Percentiles rank a stretch among this genome's conserved stretches.
phyloP scores from a whole-genome alignment of 2,113 vertebrate species.

The Nothoprocta pentlandii region DNA sequence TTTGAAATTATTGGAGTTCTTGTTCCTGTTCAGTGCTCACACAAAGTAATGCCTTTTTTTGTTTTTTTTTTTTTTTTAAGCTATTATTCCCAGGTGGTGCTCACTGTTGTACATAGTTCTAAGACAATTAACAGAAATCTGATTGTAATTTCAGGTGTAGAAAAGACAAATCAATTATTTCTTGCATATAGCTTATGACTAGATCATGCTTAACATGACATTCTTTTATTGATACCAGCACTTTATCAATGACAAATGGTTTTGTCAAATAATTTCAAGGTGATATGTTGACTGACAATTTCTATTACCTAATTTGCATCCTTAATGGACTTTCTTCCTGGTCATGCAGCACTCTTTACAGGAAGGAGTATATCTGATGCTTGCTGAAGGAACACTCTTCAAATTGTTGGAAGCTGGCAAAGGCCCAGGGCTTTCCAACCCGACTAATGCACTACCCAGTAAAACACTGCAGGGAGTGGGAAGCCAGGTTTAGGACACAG shows the following conservation, averaged over 20 bases:
- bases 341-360: neutral
- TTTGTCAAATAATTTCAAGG: neutral
- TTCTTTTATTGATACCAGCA: neutral
- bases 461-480: neutral
- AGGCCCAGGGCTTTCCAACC: neutral
- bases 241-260: neutral
- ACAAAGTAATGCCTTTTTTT: neutral
- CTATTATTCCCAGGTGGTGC: neutral
- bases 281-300: neutral
- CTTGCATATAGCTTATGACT: neutral
- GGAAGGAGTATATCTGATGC: neutral
- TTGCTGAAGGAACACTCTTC: neutral
- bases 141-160: neutral
- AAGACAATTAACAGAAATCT: neutral
- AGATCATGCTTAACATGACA: neutral
- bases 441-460: neutral
- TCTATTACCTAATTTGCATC: neutral
- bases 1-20: neutral
- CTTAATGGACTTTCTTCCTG: neutral
- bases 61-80: neutral
- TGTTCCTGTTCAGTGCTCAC: neutral
- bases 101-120: neutral
- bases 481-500: neutral
- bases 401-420: neutral
- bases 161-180: neutral